Evolutionary conservation across 2,113 vertebrate species (phyloP).

Genomic region (Ursus arctos): DNA sequence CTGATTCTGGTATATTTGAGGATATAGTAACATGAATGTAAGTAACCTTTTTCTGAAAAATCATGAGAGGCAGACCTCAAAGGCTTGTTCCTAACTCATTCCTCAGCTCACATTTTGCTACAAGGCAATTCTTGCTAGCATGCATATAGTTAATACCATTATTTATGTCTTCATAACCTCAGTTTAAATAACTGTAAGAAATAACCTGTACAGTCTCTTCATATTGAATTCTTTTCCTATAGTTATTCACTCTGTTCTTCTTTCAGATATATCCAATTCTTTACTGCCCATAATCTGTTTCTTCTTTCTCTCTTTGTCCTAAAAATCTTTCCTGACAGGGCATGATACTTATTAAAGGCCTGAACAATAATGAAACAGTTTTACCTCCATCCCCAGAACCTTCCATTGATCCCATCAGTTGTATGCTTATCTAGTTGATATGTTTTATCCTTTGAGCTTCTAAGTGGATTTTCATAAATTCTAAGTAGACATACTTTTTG

Average conservation of each 20-base stretch:
- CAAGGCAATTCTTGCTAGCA: background rate
- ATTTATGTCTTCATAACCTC: background rate
- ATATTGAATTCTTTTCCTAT: background rate
- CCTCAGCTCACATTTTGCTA: background rate
- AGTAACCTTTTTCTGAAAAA: constrained; percentile 13
- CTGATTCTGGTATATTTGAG: background rate
- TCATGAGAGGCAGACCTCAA: background rate
- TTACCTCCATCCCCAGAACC: background rate
- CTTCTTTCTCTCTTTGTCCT: background rate
- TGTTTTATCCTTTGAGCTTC: background rate
- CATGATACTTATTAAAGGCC: background rate
- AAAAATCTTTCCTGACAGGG: background rate
- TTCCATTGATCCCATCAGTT: background rate
- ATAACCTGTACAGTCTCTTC: background rate
- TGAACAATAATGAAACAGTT: background rate
- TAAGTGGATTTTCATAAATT: constrained; percentile 21
- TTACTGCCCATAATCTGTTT: background rate
- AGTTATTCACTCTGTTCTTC: background rate
- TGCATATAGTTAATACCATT: background rate
- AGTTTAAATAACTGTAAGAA: background rate
- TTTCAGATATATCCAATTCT: background rate
- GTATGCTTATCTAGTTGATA: background rate
- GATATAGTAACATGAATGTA: background rate
- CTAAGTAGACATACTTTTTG: background rate
- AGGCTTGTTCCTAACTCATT: background rate